These are phyloP conservation scores for Sarcophaga bullata DNA, from an alignment of 1,140 invertebrate genomes.

Conservation along the genomic window DNA sequence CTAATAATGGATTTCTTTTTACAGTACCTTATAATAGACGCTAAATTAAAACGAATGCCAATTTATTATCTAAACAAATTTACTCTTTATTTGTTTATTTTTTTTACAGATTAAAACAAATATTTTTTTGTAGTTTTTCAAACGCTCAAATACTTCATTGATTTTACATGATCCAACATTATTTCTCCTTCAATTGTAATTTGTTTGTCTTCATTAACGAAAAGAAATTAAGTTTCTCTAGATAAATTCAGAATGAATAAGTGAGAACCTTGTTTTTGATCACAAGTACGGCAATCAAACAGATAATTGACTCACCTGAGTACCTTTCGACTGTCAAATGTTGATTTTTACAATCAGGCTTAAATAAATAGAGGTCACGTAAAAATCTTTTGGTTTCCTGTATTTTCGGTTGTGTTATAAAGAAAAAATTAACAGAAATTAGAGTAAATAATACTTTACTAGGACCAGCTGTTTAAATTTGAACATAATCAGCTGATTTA, in stretches of 20 bases:
- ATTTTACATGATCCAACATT: background rate
- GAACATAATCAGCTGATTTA: conserved; percentile 7
- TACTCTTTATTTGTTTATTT: no score
- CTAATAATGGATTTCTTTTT: no score
- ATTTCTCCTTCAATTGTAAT: background rate
- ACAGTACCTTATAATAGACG: no score
- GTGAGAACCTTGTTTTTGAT: background rate
- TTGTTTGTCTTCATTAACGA: background rate
- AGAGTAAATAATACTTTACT: background rate
- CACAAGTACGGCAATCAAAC: background rate
- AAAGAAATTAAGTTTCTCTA: background rate
- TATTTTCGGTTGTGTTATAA: no score
- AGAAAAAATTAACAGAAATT: background rate
- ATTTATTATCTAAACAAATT: no score
- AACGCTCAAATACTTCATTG: no score
- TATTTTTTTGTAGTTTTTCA: no score
- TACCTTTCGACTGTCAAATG: background rate
- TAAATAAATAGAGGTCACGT: background rate
- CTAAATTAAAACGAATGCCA: no score
- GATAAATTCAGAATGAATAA: no score
- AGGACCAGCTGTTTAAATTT: conserved; percentile 13
- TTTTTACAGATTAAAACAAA: no score
- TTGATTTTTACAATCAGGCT: background rate
- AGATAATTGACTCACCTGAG: background rate
- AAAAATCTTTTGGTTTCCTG: background rate